Evolutionary conservation across 2,888 invertebrate genomes (phyloP), one percentile per base, ranked within the genome.

Genomic region (Polydrusus tereticollis): DNA sequence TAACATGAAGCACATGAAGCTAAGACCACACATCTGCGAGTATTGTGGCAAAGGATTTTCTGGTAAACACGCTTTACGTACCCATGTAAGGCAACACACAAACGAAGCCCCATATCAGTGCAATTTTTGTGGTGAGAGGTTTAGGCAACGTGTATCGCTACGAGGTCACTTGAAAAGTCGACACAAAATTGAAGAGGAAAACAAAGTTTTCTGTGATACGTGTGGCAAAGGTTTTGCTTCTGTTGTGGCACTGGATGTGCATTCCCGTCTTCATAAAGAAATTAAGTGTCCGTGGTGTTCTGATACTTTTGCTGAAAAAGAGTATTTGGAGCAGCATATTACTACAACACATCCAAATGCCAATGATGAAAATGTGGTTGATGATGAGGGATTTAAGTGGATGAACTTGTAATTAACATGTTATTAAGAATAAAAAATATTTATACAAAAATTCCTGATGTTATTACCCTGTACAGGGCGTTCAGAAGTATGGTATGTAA

Each of bases 51-150:
- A 79, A 72, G 80, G 78, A 14, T 82, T 80, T 70, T 81, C 81
- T 0, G 80, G 80, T 7, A 79, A 77, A 64, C 79, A 79, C 67
- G 80, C 82, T 0, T 43, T 80, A 18, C 77, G 76, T 8, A 82
- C 82, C 0, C 82, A 82, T 62, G 77, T 79, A 21, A 72, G 82
- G 14, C 81, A 82, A 63, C 82, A 82, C 60, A 82, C 82, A 1
- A 80, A 80, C 47, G 80, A 80, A 41, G 78, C 80, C 6, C 82
- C 82, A 0, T 82, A 78, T 47, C 77, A 77, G 14, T 82, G 82
- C 59, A 76, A 76, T 26, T 68, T 80, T 23, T 82, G 82, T 57
- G 78, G 77, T 2, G 78, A 81, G 38, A 79, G 82, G 36, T 82
- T 75, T 36, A 72, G 81, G 33, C 82, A 82, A 60, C 75, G 78